Percentiles rank a stretch among this genome's conserved stretches.
Evolutionary conservation across 2,113 vertebrate genomes (phyloP).

Genomic region (Gambusia holbrooki): DNA sequence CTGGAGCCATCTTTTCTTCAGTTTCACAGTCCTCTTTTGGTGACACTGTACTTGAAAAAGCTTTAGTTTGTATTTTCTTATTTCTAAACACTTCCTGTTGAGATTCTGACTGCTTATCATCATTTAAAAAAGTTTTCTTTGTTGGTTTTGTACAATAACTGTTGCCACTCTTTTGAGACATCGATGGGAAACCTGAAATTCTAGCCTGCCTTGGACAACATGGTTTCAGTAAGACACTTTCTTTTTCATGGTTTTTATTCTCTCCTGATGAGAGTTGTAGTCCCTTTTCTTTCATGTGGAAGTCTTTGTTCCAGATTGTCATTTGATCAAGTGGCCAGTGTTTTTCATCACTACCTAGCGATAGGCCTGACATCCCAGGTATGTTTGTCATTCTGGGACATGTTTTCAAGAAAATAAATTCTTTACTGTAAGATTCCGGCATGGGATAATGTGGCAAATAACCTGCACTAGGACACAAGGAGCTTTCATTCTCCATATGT

Average conservation of each 20-base stretch:
- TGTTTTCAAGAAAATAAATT: background rate
- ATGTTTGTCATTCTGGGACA: conserved; percentile 40
- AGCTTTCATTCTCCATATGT: background rate
- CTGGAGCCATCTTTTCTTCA: conserved; percentile 1
- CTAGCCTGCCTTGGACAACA: conserved; percentile 43
- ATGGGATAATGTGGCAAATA: background rate
- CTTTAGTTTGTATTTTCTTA: background rate
- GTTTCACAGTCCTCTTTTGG: conserved; percentile 11
- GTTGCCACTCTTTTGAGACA: conserved; percentile 11
- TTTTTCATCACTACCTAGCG: conserved; percentile 2
- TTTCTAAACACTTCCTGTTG: conserved; percentile 24
- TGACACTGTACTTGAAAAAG: background rate
- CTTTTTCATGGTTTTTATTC: conserved; percentile 2
- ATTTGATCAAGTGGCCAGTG: conserved; percentile 11
- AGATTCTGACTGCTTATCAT: conserved; percentile 5
- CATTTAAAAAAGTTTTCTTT: conserved; percentile 17
- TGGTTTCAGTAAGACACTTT: conserved; percentile 34
- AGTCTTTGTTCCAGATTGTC: conserved; percentile 28
- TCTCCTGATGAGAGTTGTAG: background rate
- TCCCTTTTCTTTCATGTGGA: background rate
- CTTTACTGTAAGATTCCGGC: conserved; percentile 18
- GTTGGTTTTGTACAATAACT: conserved; percentile 21
- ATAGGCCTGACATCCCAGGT: conserved; percentile 46
- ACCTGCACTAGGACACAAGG: background rate
- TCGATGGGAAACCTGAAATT: conserved; percentile 48